phyloP scores from a whole-genome alignment of 2,797 vertebrate genomes.

The Perdix hodgsoniae region DNA sequence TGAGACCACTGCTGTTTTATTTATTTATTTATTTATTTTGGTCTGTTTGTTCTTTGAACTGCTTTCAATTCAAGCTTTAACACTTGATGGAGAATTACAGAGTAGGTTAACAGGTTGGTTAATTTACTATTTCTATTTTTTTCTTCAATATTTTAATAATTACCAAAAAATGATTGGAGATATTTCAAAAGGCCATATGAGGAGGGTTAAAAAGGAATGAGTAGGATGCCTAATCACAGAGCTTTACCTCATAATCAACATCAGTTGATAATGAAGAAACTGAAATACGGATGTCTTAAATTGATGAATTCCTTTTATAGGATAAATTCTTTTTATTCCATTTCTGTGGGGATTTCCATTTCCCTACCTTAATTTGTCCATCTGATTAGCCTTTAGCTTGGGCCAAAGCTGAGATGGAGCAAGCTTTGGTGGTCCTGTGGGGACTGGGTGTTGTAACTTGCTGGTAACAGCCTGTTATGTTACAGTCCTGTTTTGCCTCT shows the following conservation, averaged over 20 bases:
- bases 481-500: neutral
- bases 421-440: neutral
- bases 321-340: neutral
- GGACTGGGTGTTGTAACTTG: neutral
- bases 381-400: neutral
- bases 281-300: neutral
- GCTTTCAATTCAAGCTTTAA: neutral
- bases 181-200: neutral
- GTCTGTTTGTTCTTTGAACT: neutral
- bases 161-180: neutral
- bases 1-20: neutral
- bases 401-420: neutral
- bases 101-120: neutral
- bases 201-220: neutral
- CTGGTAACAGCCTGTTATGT: neutral
- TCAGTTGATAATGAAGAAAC: neutral
- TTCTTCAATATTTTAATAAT: neutral
- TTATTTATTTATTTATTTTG: neutral
- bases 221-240: neutral
- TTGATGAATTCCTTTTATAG: neutral
- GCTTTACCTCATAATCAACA: neutral
- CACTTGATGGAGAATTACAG: neutral
- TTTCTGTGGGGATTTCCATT: neutral
- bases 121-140: neutral
- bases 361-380: neutral